Conservation (phyloP, 53 echinoderm and acorn worm species). For the Antedon mediterranea region DNA sequence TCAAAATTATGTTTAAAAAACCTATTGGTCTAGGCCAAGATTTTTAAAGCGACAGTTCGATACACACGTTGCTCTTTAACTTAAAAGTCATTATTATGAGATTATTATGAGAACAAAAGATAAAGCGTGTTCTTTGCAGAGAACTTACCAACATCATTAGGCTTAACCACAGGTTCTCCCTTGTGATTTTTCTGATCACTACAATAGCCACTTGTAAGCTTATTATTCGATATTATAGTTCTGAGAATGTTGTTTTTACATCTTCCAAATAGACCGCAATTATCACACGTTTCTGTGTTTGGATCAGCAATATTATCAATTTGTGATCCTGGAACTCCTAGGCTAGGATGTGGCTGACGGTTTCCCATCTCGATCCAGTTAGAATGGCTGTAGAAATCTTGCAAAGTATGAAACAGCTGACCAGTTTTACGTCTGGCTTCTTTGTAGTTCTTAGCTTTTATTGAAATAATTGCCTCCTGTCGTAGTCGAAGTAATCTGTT, state of each 20-base stretch:
- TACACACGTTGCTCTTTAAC: too few species aligned
- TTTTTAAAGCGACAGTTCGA: too few species aligned
- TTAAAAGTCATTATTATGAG: too few species aligned
- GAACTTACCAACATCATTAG: not conserved
- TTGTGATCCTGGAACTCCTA: not conserved
- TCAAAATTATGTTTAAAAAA: too few species aligned
- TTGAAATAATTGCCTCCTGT: not conserved
- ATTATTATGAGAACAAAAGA: too few species aligned
- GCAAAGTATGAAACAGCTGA: slow-evolving; percentile 19
- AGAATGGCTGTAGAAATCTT: slow-evolving; percentile 35
- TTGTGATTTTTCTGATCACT: slow-evolving; percentile 14
- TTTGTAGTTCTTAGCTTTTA: slow-evolving; percentile 5
- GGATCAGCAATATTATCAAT: not conserved
- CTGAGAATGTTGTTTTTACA: not conserved
- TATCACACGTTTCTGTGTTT: not conserved
- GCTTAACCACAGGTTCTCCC: not conserved
- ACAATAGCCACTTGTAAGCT: slow-evolving; percentile 23
- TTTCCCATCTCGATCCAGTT: slow-evolving; percentile 29
- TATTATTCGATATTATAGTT: not conserved
- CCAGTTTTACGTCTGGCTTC: slow-evolving; percentile 9
- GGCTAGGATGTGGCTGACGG: not conserved
- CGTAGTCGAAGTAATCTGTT: not conserved
- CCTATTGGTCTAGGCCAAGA: too few species aligned
- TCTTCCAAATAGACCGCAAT: not conserved
- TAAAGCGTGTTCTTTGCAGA: not conserved